Evolutionary conservation across 2,113 vertebrate genomes (phyloP), one percentile per base, ranked within the genome.

Genomic region (Neodon shergylaensis): DNA sequence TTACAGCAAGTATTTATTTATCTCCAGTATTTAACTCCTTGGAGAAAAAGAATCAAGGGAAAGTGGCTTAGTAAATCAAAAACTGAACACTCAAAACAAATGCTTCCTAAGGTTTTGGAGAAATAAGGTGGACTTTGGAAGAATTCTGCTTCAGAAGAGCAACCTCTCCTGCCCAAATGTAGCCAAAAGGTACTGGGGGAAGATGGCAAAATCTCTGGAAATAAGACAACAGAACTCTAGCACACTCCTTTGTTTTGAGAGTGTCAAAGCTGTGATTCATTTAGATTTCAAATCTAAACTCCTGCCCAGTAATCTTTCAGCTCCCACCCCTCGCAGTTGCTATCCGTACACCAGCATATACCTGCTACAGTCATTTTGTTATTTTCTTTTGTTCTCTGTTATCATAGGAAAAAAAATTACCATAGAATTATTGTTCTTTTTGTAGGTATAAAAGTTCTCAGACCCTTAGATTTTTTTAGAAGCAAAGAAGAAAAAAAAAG

Each of bases 321-420:
- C 88, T 95, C 92, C 77, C 33, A n/a, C 63, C 61, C 28, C 81
- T 52, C 95, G 68, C 61, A 73, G 86, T 14, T n/a, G 33, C 68
- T 88, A 11, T 11, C 61, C n/a, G 5, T 78, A 58, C 24, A 84
- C 54, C 77, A 58, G 83, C 70, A 85, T 85, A 12, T 49, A n/a
- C 52, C 73, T 9, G 94, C 88, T 52, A 76, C 5, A 90, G 73
- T 74, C 54, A 93, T 91, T 90, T 90, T 22, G 24, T 61, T 92
- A 63, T 94, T 97, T 96, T 93, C 97, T 97, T 97, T 96, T 97
- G 92, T 97, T 95, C 90, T 95, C 93, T 83, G 54, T 88, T 96
- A 72, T 79, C 74, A 94, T 44, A 70, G 44, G 85, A 78, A 95
- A 93, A 93, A 93, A 93, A 84, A 91, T 89, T 65, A 81, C 54